Conservation (phyloP, 2,113 vertebrate species). For the Leptocoma aspasia region DNA sequence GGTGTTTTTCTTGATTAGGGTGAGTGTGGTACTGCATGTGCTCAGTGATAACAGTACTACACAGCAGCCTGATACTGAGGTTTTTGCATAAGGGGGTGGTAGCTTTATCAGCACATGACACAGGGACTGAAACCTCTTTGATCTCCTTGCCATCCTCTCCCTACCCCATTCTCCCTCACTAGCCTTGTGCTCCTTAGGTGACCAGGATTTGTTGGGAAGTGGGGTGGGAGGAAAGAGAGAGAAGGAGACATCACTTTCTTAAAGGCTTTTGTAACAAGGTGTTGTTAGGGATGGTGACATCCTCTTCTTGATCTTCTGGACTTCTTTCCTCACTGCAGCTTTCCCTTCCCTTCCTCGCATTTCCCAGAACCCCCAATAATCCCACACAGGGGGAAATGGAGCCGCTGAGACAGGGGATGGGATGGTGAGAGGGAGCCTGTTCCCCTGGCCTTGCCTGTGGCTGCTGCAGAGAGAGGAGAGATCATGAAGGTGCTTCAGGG, state of each 20-base stretch:
- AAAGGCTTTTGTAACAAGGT: background rate
- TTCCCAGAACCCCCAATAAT: background rate
- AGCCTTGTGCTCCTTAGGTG: background rate
- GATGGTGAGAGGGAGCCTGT: background rate
- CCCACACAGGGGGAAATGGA: background rate
- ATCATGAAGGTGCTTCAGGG: background rate
- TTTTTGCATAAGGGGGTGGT: background rate
- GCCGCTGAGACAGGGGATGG: background rate
- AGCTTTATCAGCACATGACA: background rate
- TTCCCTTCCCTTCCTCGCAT: background rate
- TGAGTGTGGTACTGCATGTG: background rate
- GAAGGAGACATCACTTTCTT: background rate
- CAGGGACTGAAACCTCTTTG: background rate
- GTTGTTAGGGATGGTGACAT: background rate
- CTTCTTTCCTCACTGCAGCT: background rate
- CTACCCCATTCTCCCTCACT: background rate
- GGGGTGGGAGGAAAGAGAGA: background rate
- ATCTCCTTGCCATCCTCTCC: background rate
- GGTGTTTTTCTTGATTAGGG: background rate
- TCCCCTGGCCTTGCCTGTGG: background rate
- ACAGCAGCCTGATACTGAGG: accelerated
- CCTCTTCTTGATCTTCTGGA: background rate
- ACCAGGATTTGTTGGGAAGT: background rate
- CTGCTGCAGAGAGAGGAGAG: background rate
- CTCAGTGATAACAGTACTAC: background rate